These are phyloP conservation scores for Drosophila ambigua DNA, from an alignment of 1,140 invertebrate species.

Conservation along the genomic window DNA sequence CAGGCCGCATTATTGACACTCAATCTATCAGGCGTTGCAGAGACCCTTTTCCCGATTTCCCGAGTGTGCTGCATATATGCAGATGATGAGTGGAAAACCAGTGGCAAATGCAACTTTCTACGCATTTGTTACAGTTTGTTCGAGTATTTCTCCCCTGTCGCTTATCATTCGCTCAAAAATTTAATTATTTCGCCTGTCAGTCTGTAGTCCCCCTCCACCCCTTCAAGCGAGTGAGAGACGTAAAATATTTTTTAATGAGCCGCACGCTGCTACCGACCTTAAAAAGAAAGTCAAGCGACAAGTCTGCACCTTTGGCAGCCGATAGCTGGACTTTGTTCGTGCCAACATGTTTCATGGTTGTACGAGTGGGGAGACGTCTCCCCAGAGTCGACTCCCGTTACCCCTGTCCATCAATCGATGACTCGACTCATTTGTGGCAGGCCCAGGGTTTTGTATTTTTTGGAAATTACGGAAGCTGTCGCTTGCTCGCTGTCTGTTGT, in stretches of 20 bases:
- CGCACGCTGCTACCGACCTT: slow-evolving; percentile 42
- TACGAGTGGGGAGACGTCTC: slow-evolving; percentile 3
- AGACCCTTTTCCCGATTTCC: not conserved
- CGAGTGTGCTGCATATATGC: slow-evolving; percentile 50
- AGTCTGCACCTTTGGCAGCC: slow-evolving; percentile 29
- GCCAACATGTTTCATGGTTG: slow-evolving; percentile 60
- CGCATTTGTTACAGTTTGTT: slow-evolving; percentile 76
- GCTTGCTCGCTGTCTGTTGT: slow-evolving; percentile 17
- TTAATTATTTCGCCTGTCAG: slow-evolving; percentile 80
- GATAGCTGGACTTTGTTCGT: slow-evolving; percentile 58
- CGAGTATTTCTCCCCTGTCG: slow-evolving; percentile 10
- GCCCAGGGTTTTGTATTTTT: slow-evolving; percentile 26
- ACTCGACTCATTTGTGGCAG: slow-evolving; percentile 61
- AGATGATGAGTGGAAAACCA: slow-evolving; percentile 19
- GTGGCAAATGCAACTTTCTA: slow-evolving; percentile 58
- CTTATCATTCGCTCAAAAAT: slow-evolving; percentile 68
- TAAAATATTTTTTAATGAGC: slow-evolving; percentile 77
- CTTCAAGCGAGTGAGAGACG: slow-evolving; percentile 46
- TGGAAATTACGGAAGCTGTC: slow-evolving; percentile 41
- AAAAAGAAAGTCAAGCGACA: slow-evolving; percentile 70
- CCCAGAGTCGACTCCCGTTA: slow-evolving; percentile 9
- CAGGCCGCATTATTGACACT: slow-evolving; percentile 68
- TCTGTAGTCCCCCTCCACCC: not conserved
- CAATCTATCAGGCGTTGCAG: slow-evolving; percentile 60
- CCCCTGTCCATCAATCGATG: slow-evolving; percentile 31